Evolutionary conservation across 2,113 vertebrate species (phyloP).

Genomic region (Anguilla japonica): DNA sequence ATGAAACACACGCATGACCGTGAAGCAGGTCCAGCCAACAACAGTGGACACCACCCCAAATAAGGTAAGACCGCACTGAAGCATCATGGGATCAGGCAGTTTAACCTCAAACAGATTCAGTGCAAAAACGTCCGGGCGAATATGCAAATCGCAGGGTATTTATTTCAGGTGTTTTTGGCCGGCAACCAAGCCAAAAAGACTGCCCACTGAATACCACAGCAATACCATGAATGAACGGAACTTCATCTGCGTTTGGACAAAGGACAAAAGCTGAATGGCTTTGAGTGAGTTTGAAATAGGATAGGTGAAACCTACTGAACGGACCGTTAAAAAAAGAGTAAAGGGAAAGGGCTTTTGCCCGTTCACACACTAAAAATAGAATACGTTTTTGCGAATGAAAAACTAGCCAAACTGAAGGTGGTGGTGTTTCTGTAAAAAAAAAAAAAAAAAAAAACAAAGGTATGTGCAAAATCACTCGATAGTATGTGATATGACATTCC

Average conservation of each 20-base stretch:
- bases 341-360: no score
- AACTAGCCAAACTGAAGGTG: background rate
- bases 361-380: no score
- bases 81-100: background rate
- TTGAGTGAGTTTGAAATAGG: background rate
- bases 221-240: background rate
- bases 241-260: background rate
- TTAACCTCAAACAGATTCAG: background rate
- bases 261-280: background rate
- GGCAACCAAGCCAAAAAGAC: no score
- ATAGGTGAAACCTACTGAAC: no score
- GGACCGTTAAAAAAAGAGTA: no score
- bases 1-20: constrained; percentile 43
- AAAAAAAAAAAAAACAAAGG: background rate
- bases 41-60: constrained; percentile 19
- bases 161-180: background rate
- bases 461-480: background rate
- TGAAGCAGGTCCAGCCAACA: constrained; percentile 57
- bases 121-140: background rate
- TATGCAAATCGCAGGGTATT: background rate
- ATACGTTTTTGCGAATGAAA: background rate
- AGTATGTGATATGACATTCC: background rate
- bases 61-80: background rate
- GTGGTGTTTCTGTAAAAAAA: background rate
- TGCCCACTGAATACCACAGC: background rate